Conservation (phyloP, 2,888 invertebrate genomes). For the Morinoia aosen region DNA sequence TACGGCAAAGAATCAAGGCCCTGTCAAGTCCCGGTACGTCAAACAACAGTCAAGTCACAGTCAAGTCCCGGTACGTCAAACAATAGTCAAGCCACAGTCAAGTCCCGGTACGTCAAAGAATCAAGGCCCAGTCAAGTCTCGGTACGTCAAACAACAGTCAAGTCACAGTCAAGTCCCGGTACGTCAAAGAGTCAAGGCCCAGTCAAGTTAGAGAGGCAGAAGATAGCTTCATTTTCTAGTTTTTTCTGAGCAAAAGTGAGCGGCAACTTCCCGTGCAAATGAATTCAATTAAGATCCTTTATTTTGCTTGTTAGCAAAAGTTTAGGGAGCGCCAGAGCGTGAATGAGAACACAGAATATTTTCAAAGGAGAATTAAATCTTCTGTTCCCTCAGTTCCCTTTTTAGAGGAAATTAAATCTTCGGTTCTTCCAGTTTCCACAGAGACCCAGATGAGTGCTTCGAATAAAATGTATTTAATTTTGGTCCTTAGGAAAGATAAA, state of each 20-base stretch:
- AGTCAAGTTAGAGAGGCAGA: background rate
- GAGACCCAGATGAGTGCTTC: conserved; percentile 1
- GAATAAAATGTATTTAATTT: background rate
- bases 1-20: too few relatives aligned
- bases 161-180: background rate
- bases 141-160: background rate
- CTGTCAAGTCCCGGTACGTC: background rate
- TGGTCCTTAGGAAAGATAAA: background rate
- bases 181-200: background rate
- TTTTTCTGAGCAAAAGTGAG: background rate
- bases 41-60: background rate
- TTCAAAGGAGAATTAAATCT: conserved; percentile 28
- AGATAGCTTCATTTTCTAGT: background rate
- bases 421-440: background rate
- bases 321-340: conserved; percentile 8
- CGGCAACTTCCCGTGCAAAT: background rate
- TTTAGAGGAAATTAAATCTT: conserved; percentile 6
- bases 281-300: conserved; percentile 49
- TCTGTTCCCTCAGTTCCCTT: background rate
- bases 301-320: conserved; percentile 48
- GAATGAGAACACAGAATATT: conserved; percentile 40
- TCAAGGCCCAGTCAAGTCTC: background rate
- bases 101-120: background rate
- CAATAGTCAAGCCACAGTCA: background rate
- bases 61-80: background rate